A percentile compares a stretch with the other conserved stretches of the same genome.
phyloP scores from a whole-genome alignment of 2,888 invertebrate species.

The Spodoptera littoralis region DNA sequence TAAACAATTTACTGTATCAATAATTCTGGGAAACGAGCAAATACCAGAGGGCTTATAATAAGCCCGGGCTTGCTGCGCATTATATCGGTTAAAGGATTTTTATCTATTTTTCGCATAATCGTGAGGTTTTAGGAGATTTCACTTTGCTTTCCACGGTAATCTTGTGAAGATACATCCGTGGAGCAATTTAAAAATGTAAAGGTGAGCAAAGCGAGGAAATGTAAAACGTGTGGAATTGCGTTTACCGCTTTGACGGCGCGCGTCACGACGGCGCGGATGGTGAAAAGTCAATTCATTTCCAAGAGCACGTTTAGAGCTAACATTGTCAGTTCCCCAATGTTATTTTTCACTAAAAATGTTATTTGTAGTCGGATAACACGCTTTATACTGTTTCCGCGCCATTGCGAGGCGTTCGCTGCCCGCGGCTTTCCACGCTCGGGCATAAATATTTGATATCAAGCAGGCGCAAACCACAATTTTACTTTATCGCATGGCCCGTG shows the following conservation, averaged over 20 bases:
- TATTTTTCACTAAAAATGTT: slow-evolving; percentile 69
- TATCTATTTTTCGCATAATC: slow-evolving; percentile 60
- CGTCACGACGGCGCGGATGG: slow-evolving; percentile 21
- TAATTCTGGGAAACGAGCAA: slow-evolving; percentile 56
- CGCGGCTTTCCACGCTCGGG: slow-evolving; percentile 61
- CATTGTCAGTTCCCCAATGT: slow-evolving; percentile 58
- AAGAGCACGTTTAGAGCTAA: slow-evolving; percentile 44
- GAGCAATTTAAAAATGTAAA: slow-evolving; percentile 33
- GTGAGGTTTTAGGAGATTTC: slow-evolving; percentile 28
- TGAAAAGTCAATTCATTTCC: slow-evolving; percentile 51
- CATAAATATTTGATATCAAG: slow-evolving; percentile 78
- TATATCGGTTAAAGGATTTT: slow-evolving; percentile 59
- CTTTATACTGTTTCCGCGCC: slow-evolving; percentile 67
- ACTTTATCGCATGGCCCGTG: slow-evolving; percentile 63
- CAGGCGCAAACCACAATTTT: slow-evolving; percentile 69
- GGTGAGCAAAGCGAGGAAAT: slow-evolving; percentile 31
- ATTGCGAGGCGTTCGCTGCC: slow-evolving; percentile 62
- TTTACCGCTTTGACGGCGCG: slow-evolving; percentile 24
- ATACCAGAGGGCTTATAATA: slow-evolving; percentile 60
- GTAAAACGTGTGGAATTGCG: slow-evolving; percentile 32
- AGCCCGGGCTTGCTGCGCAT: slow-evolving; percentile 57
- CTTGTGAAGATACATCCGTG: slow-evolving; percentile 27
- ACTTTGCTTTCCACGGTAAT: slow-evolving; percentile 27
- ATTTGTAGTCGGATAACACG: slow-evolving; percentile 71
- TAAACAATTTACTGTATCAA: slow-evolving; percentile 57